Percentiles rank a stretch among this genome's conserved stretches.
These are phyloP conservation scores for Netelia inedita DNA, from an alignment of 2,888 invertebrate genomes.

Conservation along the genomic window DNA sequence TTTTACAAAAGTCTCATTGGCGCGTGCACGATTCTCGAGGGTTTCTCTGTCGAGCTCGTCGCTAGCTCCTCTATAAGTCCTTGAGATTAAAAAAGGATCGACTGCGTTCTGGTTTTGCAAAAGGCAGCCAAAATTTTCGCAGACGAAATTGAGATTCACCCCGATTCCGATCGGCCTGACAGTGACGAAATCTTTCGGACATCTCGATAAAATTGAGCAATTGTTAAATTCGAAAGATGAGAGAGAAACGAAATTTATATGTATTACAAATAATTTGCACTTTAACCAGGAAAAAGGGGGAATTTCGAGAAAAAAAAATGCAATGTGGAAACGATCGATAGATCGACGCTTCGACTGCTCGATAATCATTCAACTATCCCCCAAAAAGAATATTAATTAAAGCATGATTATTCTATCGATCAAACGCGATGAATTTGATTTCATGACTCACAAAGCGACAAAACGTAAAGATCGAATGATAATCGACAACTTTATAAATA, in stretches of 20 bases:
- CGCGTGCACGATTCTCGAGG: neutral
- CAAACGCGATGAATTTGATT: too few relatives aligned
- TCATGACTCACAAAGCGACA: too few relatives aligned
- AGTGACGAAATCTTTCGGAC: neutral
- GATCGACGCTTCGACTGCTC: too few relatives aligned
- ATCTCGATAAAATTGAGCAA: conserved; percentile 5
- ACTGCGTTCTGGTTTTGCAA: neutral
- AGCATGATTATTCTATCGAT: too few relatives aligned
- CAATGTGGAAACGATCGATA: neutral
- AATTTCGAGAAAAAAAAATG: neutral
- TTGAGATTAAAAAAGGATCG: neutral
- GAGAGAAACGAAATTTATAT: neutral
- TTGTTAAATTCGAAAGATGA: neutral
- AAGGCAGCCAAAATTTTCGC: neutral
- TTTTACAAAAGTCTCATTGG: conserved; percentile 25
- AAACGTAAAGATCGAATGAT: too few relatives aligned
- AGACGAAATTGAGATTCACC: too few relatives aligned
- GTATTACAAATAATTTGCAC: neutral
- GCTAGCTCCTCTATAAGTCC: neutral
- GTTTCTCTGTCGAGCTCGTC: neutral
- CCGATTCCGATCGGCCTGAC: too few relatives aligned
- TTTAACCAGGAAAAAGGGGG: neutral
- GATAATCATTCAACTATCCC: too few relatives aligned
- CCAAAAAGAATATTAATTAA: too few relatives aligned
- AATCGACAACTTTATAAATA: neutral